Base-by-base conservation (phyloP, 2,888 invertebrate genomes). In the Cacoxenus indagator region DNA sequence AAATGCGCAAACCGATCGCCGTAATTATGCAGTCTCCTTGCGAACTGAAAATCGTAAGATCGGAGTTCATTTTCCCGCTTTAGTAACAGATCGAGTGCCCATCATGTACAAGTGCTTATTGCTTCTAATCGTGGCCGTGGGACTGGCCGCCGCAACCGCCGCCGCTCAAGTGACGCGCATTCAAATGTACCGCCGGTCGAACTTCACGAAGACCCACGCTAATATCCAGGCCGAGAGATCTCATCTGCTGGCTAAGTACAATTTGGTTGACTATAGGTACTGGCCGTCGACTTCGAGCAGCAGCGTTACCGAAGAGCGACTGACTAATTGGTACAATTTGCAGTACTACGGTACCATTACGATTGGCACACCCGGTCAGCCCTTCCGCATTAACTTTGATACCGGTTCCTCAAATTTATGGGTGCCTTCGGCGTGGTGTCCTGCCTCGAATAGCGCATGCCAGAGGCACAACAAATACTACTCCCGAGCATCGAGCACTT, bases 381-480 rank as follows among this genome's bases (percentile, higher is more conserved):
- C 89, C 9, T 98, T 98, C 89, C 93, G 92, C 84, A 98, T 99
- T 70, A 93, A 99, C 74, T 99, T 99, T 89, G 99, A 99, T 89
- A 99, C 98, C 0, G 99, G 98, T 72, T 98, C 98, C 31, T 97
- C 98, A 65, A 99, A 99, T 89, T 91, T 99, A 73, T 99, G 99
- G 99, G 93, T 99, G 70, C 99, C 99, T 11, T 98, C 98, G 29
- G 96, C 96, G 89, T 93, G 96, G 86, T 99, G 99, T 88, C 92
- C 94, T 86, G 91, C 91, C 87, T 93, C 95, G 66, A 96, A 97
- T 87, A 94, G 97, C 78, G 98, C 98, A 51, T 97, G 97, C 89
- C 89, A 95, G 95, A 87, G 92, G 93, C 99, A 99, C 89, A 94
- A 95, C 87, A 98, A 97, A 89, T 99, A 99, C 89, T 94, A 98